Evolutionary conservation across 2,888 invertebrate genomes (phyloP), one percentile per base, ranked within the genome.

Genomic region (Idaea dimidiata): DNA sequence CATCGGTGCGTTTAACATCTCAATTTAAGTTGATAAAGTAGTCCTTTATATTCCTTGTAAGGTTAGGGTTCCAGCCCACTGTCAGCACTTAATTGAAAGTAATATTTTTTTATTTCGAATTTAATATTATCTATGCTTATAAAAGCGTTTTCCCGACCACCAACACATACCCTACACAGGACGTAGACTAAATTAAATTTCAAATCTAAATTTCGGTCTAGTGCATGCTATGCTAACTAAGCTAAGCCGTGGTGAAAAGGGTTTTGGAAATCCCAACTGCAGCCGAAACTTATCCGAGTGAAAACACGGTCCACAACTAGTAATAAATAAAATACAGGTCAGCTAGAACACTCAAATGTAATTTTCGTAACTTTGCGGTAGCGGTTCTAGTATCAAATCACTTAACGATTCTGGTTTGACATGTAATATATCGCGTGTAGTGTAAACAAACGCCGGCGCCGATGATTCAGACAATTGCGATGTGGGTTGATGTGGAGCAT

Each of bases 401-500:
- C 66, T 73, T 64, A 43, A 68, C 70, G 71, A 74, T 76, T 72
- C 68, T 74, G 72, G 74, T 81, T 79, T 73, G 78, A 77, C 74
- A 76, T 83, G 85, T 83, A 83, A 86, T 88, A 87, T 87, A 88
- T 88, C 80, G 86, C 74, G 80, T 82, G 78, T 79, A 84, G 85
- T 87, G 89, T 89, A 88, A 89, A 89, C 87, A 88, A 84, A 82
- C 80, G 76, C 71, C 72, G 83, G 80, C 81, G 83, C 80, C 87
- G 84, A 77, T 91, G 91, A 91, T 77, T 91, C 91, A 91, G 79
- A 83, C 84, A 83, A 82, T 86, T 75, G 86, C 86, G 83, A 89
- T 87, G 91, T 90, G 88, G 91, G 91, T 79, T 83, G 89, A 70
- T 73, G 71, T 73, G 73, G 76, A 76, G 79, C 76, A 79, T 81